Percentiles rank a stretch among this genome's conserved stretches.
These are phyloP conservation scores for Agrotis ipsilon DNA, from an alignment of 2,888 invertebrate species.

Conservation along the genomic window DNA sequence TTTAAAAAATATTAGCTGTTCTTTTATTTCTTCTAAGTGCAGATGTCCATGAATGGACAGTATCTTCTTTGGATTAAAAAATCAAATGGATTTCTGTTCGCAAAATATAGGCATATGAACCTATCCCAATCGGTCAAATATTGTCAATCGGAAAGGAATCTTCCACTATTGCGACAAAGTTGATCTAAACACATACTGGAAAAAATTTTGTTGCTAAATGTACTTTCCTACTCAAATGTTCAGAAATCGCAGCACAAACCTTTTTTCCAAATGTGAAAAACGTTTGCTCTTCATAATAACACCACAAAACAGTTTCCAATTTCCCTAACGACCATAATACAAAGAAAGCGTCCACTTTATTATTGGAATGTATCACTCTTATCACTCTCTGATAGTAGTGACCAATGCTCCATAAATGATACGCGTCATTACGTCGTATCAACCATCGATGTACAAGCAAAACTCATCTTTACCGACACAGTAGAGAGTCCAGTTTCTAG, in stretches of 20 bases:
- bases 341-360: conserved; percentile 85
- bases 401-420: conserved; percentile 75
- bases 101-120: too few relatives aligned
- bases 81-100: too few relatives aligned
- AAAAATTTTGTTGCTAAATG: too few relatives aligned
- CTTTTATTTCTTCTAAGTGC: too few relatives aligned
- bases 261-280: not conserved
- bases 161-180: too few relatives aligned
- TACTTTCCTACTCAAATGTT: not conserved
- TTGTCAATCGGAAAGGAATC: too few relatives aligned
- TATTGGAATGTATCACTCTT: conserved; percentile 86
- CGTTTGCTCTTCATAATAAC: conserved; percentile 12
- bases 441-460: conserved; percentile 52
- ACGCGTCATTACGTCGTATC: conserved; percentile 68
- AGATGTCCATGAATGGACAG: too few relatives aligned
- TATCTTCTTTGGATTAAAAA: too few relatives aligned
- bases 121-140: too few relatives aligned
- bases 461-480: conserved; percentile 60
- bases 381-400: conserved; percentile 84
- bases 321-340: conserved; percentile 67
- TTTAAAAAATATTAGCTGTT: too few relatives aligned
- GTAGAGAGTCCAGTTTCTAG: conserved; percentile 57
- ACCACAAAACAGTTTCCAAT: conserved; percentile 44
- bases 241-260: not conserved
- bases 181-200: too few relatives aligned